Evolutionary conservation across 1,140 invertebrate genomes (phyloP).

Genomic region (Limonius californicus): DNA sequence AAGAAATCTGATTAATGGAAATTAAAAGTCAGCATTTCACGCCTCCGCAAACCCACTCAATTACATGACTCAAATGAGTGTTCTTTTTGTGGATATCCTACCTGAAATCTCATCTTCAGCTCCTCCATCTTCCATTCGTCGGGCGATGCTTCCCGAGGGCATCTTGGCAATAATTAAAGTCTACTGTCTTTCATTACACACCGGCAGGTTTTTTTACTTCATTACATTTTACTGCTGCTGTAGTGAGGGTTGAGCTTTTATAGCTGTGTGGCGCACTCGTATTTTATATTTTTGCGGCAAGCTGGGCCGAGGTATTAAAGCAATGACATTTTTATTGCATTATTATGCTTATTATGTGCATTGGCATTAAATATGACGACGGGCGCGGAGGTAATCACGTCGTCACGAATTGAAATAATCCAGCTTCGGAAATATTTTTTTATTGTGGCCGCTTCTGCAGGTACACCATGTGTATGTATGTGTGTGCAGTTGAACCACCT

Average conservation of each 20-base stretch:
- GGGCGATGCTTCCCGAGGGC: slow-evolving; percentile 19
- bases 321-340: slow-evolving; percentile 14
- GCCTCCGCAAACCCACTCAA: too few relatives aligned
- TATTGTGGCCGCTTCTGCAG: not conserved
- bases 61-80: not conserved
- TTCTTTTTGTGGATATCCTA: not conserved
- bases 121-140: slow-evolving; percentile 13
- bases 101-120: slow-evolving; percentile 23
- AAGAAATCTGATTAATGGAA: too few relatives aligned
- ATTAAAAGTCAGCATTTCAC: too few relatives aligned
- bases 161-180: slow-evolving; percentile 22
- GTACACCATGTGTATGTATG: not conserved
- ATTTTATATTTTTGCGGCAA: not conserved
- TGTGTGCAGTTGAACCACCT: not conserved
- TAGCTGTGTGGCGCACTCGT: not conserved
- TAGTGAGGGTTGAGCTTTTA: not conserved
- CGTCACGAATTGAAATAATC: slow-evolving; percentile 14
- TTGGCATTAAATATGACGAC: not conserved
- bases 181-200: slow-evolving; percentile 22
- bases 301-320: too few relatives aligned
- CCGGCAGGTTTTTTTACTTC: slow-evolving; percentile 10
- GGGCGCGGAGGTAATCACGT: not conserved
- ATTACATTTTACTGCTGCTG: not conserved
- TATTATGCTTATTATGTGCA: not conserved
- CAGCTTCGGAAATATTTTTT: not conserved